phyloP scores from a whole-genome alignment of 2,888 invertebrate species.

The Physocephala rufipes region DNA sequence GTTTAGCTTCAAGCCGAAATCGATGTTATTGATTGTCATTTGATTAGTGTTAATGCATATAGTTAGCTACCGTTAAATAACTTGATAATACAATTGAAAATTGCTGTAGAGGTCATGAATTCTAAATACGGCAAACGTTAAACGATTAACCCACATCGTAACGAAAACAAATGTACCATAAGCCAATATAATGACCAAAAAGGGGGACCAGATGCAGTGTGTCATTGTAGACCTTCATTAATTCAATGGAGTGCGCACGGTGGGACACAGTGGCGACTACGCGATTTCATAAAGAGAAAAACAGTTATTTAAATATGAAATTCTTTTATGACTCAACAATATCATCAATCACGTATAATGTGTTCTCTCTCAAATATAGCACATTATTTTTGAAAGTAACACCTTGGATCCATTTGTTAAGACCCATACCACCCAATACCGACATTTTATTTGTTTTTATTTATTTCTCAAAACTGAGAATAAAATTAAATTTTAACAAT shows the following conservation, averaged over 20 bases:
- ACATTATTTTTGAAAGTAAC: too few relatives aligned
- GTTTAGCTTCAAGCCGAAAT: neutral
- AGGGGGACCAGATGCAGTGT: conserved; percentile 6
- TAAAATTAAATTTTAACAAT: too few relatives aligned
- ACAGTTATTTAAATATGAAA: too few relatives aligned
- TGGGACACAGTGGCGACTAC: neutral
- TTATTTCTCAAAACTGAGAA: too few relatives aligned
- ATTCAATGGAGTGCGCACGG: neutral
- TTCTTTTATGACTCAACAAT: too few relatives aligned
- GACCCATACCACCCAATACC: too few relatives aligned
- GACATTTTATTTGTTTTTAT: too few relatives aligned
- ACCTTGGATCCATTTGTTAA: too few relatives aligned
- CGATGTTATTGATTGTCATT: neutral
- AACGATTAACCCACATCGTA: conserved; percentile 63
- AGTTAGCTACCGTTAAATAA: neutral
- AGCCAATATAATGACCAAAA: conserved; percentile 8
- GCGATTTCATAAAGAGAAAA: too few relatives aligned
- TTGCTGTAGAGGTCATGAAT: conserved; percentile 44
- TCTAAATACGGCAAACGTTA: conserved; percentile 64
- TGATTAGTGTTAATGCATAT: neutral
- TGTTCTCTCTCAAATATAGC: too few relatives aligned
- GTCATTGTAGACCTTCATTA: conserved; percentile 19
- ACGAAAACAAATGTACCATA: conserved; percentile 30
- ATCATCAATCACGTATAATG: too few relatives aligned
- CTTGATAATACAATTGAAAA: neutral